Base-by-base conservation (phyloP, 2,888 invertebrate genomes). In the Linyphia triangularis region DNA sequence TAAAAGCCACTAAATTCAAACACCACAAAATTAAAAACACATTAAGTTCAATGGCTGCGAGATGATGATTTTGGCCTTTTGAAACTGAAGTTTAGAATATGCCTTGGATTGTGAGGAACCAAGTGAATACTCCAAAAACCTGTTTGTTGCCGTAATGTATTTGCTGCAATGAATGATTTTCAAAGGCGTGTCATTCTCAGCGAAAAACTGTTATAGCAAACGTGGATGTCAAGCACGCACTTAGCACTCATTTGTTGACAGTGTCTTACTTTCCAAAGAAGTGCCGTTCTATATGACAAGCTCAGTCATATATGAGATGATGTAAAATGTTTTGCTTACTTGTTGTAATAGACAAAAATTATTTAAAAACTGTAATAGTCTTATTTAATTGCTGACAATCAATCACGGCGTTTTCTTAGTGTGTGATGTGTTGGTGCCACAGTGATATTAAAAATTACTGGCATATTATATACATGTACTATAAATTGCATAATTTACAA, bases 321-420 rank as follows among this genome's bases (percentile, higher is more conserved):
- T 72, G 72, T 88, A 69, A 75, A 70, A 70, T 75, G 61, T 86
- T 72, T 85, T 69, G 84, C 84, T 67, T 84, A 77, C 26, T 33
- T 75, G 83, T 65, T 73, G 75, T 77, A 59, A 43, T 69, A 85
- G 72, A 70, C 33, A 61, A 51, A 69, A 84, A 84, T 65, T 24
- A 61, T 57, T 85, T 85, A 33, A 40, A 69, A 72, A 61, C 43
- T 72, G 57, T 33, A 65, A 83, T 51, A 22, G 37, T 30, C 78
- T 70, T 79, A 61, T 88, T 77, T 83, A 77, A 88, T 77, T 77
- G 88, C 88, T 83, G 88, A 88, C 88, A 88, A 88, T 88, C 88
- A 88, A 88, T 65, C 28, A 69, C 77, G 67, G 70, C 73, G 83
- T 83, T 30, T n/a, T 83, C 24, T 83, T 51, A 51, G 51, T 51